These are phyloP conservation scores for Andrena trimmerana DNA, from an alignment of 2,888 invertebrate genomes.

Conservation along the genomic window DNA sequence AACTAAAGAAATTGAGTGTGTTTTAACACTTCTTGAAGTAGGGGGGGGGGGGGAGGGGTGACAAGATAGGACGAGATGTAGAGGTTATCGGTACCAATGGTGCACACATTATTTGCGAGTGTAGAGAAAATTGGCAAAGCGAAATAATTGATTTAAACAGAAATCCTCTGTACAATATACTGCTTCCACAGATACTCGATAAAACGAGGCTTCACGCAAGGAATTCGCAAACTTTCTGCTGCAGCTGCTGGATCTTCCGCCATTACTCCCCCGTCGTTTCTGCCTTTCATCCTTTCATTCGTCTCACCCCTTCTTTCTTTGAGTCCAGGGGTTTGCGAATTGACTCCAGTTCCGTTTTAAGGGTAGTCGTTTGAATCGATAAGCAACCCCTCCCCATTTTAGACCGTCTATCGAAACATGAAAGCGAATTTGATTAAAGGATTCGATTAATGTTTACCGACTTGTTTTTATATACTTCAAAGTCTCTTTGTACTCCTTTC, in stretches of 20 bases:
- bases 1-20: too few relatives aligned
- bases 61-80: too few relatives aligned
- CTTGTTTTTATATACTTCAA: conserved; percentile 73
- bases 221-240: conserved; percentile 45
- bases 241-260: conserved; percentile 40
- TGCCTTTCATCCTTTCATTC: conserved; percentile 64
- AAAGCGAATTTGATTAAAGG: conserved; percentile 76
- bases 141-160: not conserved
- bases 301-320: conserved; percentile 60
- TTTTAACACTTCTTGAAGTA: too few relatives aligned
- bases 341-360: conserved; percentile 68
- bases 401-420: conserved; percentile 66
- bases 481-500: conserved; percentile 47
- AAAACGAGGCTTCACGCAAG: not conserved
- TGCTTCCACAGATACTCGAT: conserved; percentile 1
- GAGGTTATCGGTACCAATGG: too few relatives aligned
- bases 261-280: conserved; percentile 33
- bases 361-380: conserved; percentile 77
- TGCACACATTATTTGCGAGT: too few relatives aligned
- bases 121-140: too few relatives aligned
- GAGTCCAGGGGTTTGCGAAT: conserved; percentile 69
- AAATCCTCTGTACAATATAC: not conserved
- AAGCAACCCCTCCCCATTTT: conserved; percentile 66
- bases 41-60: too few relatives aligned
- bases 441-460: conserved; percentile 79